Evolutionary conservation across 2,888 invertebrate genomes (phyloP).

Genomic region (Epiblema foenella): DNA sequence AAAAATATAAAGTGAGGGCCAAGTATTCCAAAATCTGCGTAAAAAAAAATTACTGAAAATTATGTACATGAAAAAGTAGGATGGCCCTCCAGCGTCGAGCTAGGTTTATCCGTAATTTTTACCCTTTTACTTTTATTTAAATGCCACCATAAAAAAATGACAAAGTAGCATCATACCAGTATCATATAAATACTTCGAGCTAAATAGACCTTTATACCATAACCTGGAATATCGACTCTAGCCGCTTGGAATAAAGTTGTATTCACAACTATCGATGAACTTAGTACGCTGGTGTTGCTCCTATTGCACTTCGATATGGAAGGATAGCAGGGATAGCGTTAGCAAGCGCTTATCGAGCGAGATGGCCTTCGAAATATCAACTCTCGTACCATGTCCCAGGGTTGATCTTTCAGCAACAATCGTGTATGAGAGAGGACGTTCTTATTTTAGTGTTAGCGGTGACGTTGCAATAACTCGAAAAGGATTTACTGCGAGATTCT

Average conservation of each 20-base stretch:
- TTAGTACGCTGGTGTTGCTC: background rate
- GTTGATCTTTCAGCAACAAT: background rate
- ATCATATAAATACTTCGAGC: too few relatives aligned
- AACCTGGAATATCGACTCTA: background rate
- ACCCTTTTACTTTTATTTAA: too few relatives aligned
- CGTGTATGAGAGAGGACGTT: background rate
- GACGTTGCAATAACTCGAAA: slow-evolving; percentile 28
- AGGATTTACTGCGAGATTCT: slow-evolving; percentile 16
- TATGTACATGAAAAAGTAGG: too few relatives aligned
- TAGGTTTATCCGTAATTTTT: too few relatives aligned
- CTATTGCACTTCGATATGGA: background rate
- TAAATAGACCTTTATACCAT: background rate
- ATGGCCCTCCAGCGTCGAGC: too few relatives aligned
- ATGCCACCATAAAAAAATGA: too few relatives aligned
- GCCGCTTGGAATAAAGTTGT: background rate
- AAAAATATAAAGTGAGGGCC: too few relatives aligned
- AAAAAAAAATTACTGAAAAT: too few relatives aligned
- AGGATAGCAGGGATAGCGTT: too few relatives aligned
- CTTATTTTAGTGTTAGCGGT: background rate
- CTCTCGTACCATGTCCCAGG: background rate
- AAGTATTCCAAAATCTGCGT: too few relatives aligned
- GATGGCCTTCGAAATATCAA: background rate
- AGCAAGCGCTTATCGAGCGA: background rate
- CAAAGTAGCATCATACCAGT: too few relatives aligned
- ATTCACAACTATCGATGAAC: background rate